Evolutionary conservation across 1,140 invertebrate species (phyloP).

Genomic region (Drosophila tsacasi): DNA sequence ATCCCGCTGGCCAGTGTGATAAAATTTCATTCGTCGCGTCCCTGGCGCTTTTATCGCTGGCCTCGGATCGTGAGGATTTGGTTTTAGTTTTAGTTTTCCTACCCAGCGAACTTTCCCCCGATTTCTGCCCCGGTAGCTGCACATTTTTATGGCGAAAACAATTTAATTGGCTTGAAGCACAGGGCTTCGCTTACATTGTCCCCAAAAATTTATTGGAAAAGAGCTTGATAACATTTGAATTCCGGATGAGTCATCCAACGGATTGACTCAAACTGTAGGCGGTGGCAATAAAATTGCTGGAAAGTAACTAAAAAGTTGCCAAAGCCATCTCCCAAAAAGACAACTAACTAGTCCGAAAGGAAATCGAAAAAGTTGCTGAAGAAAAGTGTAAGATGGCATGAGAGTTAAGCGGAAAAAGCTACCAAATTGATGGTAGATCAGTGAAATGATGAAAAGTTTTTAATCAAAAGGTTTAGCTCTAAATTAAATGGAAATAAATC

Average conservation of each 20-base stretch:
- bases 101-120: constrained; percentile 10
- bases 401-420: constrained; percentile 12
- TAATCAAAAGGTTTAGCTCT: not conserved
- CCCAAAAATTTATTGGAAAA: constrained; percentile 51
- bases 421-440: constrained; percentile 22
- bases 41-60: constrained; percentile 60
- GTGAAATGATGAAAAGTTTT: constrained; percentile 44
- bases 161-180: constrained; percentile 74
- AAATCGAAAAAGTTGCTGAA: constrained; percentile 46
- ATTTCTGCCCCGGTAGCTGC: constrained; percentile 40
- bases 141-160: constrained; percentile 79
- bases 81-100: constrained; percentile 47
- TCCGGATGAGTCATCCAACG: constrained; percentile 56
- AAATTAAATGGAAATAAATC: not conserved
- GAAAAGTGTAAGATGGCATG: constrained; percentile 17
- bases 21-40: constrained; percentile 62
- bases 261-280: constrained; percentile 40
- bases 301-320: constrained; percentile 49
- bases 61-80: constrained; percentile 60
- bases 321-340: constrained; percentile 18
- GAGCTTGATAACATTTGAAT: constrained; percentile 59
- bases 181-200: constrained; percentile 47
- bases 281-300: constrained; percentile 17
- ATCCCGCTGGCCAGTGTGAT: constrained; percentile 64
- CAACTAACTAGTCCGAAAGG: constrained; percentile 4